phyloP scores from a whole-genome alignment of 1,140 invertebrate genomes.

The Aphis craccivora region DNA sequence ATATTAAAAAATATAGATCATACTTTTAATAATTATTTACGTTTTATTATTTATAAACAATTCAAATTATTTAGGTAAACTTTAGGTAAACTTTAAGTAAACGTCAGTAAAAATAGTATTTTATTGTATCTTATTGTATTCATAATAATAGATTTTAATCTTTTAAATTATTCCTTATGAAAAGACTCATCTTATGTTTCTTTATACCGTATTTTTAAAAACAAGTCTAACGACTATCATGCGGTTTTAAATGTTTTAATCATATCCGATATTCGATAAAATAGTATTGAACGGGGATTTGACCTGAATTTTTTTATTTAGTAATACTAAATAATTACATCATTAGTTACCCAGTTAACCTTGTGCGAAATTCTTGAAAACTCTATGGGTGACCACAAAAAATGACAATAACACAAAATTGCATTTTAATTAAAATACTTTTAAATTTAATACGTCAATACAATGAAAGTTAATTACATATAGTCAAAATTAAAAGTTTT shows the following conservation, averaged over 20 bases:
- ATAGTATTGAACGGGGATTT: neutral
- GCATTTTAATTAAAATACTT: slow-evolving; percentile 7
- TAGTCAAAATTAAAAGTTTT: neutral
- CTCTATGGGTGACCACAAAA: neutral
- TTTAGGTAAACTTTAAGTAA: neutral
- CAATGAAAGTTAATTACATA: neutral
- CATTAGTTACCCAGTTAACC: slow-evolving; percentile 33
- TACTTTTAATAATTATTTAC: neutral
- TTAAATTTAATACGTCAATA: neutral
- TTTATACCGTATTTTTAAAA: neutral
- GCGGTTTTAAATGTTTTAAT: neutral
- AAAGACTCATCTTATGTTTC: neutral
- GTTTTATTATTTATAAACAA: neutral
- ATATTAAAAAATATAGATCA: neutral
- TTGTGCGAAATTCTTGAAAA: neutral
- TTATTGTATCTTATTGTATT: neutral
- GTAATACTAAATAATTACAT: slow-evolving; percentile 42
- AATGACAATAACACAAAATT: neutral
- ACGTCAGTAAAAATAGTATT: neutral
- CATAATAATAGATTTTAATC: neutral
- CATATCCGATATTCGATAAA: neutral
- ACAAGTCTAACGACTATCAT: neutral
- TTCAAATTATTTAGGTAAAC: neutral
- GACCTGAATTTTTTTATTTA: slow-evolving; percentile 21
- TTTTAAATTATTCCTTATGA: neutral